Evolutionary conservation across 2,888 invertebrate species (phyloP), one percentile per base, ranked within the genome.

Genomic region (Drosophila melanosoma): DNA sequence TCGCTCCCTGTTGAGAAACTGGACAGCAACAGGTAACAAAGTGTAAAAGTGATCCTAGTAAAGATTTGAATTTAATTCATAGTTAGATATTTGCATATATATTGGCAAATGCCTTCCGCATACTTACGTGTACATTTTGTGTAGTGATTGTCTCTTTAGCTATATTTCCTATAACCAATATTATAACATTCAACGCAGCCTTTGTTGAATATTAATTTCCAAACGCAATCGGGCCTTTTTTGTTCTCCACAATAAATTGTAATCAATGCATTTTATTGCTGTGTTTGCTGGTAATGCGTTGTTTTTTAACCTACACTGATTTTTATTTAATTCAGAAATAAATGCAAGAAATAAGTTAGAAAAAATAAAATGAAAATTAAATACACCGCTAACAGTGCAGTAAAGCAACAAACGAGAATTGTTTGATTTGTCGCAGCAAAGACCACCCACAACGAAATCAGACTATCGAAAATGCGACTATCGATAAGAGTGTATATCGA

Each of bases 201-300:
- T 73, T 70, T 64, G 58, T 89, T 82, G 85, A 90, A 83, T 89
- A 69, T 78, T 65, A 85, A 90, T 89, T 36, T 54, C 45, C 40
- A 73, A 73, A 53, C 42, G 58, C 58, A 74, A 62, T 57, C 48
- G 35, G 48, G 76, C 82, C 87, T 77, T 77, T 52, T 79, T 82
- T 63, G 79, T 69, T 35, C 49, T 29, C 48, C 51, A 63, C 56
- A 38, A 61, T 61, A 63, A 66, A 45, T 66, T 36, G 32, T 36
- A 54, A 10, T 87, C 74, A 83, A 38, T 45, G 74, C 87, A 81
- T 83, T 62, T 58, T 78, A 53, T 10, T 23, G 33, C 49, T 53
- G 36, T 54, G 29, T 33, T 33, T n/a, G 52, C 38, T 62, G 6
- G 6, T n/a, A 48, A 40, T 20, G n/a, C 7, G 6, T 45, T 56